These are phyloP conservation scores for Trachelus tabidus DNA, from an alignment of 2,888 invertebrate species.

Conservation along the genomic window DNA sequence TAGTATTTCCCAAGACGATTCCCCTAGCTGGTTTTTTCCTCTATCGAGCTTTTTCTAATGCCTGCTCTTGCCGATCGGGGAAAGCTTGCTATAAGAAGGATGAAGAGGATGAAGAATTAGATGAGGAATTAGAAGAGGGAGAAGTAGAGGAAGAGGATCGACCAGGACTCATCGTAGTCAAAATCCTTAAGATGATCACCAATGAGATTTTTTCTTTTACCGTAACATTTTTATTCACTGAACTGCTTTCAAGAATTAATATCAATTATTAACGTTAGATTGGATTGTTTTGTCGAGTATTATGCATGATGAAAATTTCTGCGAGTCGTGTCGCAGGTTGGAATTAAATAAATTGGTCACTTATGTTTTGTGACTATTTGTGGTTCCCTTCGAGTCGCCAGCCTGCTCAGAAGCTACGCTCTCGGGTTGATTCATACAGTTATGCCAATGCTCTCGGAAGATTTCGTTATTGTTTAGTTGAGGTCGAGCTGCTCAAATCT, in stretches of 20 bases:
- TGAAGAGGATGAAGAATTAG: neutral
- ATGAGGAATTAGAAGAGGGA: neutral
- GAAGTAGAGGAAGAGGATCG: neutral
- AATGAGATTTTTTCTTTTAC: neutral
- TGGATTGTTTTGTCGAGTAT: slow-evolving; percentile 18
- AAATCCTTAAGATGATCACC: neutral
- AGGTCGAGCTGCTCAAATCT: too few relatives aligned
- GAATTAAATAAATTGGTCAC: slow-evolving; percentile 22
- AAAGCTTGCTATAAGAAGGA: neutral
- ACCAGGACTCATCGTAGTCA: neutral
- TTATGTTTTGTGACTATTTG: too few relatives aligned
- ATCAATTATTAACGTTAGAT: slow-evolving; percentile 29
- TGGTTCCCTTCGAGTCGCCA: too few relatives aligned
- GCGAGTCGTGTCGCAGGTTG: slow-evolving; percentile 16
- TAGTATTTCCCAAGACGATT: neutral
- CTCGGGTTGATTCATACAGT: too few relatives aligned
- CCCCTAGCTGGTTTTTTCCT: neutral
- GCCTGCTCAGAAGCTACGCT: too few relatives aligned
- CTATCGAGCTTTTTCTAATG: neutral
- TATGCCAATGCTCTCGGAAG: too few relatives aligned
- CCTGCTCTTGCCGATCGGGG: slow-evolving; percentile 3
- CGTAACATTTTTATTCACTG: neutral
- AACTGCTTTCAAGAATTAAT: slow-evolving; percentile 13
- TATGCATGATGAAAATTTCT: slow-evolving; percentile 2
- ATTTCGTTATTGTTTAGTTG: too few relatives aligned